Evolutionary conservation across 2,888 invertebrate species (phyloP), one percentile per base, ranked within the genome.

Genomic region (Cosmia pyralina): DNA sequence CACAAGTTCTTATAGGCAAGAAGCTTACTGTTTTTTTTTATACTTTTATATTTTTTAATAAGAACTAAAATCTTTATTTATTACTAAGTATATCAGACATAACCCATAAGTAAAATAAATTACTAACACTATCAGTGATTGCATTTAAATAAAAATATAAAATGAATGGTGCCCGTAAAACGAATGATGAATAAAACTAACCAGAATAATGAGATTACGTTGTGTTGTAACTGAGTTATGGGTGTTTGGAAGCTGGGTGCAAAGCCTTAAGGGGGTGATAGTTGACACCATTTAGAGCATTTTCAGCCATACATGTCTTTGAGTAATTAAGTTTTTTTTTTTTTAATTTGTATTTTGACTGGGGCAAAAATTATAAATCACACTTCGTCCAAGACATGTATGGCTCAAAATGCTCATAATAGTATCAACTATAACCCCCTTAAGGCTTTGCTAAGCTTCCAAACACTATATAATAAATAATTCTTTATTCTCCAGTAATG

Each of bases 41-140:
- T 84, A 88, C 83, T 84, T 88, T 87, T 87, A 81, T 88, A 88
- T 85, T 81, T 83, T 82, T 83, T 79, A 71, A 68, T 79, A 72
- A 78, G 64, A 53, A 63, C 41, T 63, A 75, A 69, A 65, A 55
- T 59, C 11, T 71, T 77, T 79, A 66, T 71, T 72, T 74, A 69
- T 69, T 60, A 77, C 52, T 44, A 28, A 28, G 28, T 28, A n/a
- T 46, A 65, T 11, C 64, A 60, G 46, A 72, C 50, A 38, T 77
- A 75, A 83, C 73, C 52, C 52, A 22, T 72, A 53, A 60, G 76
- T 76, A 53, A 77, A 74, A 50, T 34, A 70, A 71, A 72, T 71
- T 81, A 83, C 79, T 81, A 86, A 86, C 76, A 77, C 19, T 74
- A 80, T 83, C 82, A 86, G 75, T 81, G 79, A 82, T 75, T 86